Percentiles rank a stretch among this genome's conserved stretches.
These are phyloP conservation scores for Characodon lateralis DNA, from an alignment of 2,797 vertebrate genomes.

Conservation along the genomic window DNA sequence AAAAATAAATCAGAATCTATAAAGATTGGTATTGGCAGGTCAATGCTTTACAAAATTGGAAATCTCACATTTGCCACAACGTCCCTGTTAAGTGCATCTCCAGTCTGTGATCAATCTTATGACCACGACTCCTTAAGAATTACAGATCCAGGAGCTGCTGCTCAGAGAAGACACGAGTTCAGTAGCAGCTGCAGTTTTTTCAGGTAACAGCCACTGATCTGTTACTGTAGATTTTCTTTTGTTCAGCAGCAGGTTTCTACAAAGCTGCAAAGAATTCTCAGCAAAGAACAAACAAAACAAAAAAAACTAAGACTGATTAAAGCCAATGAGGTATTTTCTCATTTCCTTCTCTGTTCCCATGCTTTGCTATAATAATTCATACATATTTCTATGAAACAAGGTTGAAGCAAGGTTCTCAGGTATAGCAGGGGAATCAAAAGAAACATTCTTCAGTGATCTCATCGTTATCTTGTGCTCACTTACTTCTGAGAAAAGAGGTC, in stretches of 20 bases:
- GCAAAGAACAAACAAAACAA: no score
- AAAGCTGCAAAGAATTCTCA: neutral
- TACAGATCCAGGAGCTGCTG: neutral
- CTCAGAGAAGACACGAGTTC: neutral
- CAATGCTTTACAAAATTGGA: neutral
- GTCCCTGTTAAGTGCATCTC: no score
- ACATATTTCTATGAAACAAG: no score
- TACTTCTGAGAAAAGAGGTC: constrained; percentile 99
- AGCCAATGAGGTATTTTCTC: no score
- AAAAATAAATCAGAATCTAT: no score
- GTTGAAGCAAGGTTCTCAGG: no score
- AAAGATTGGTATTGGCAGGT: neutral
- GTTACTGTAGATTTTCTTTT: neutral
- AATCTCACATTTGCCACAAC: neutral
- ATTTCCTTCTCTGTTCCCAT: no score
- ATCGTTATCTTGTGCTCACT: constrained; percentile 32
- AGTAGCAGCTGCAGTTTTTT: neutral
- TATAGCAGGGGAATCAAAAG: neutral
- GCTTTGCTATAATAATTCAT: no score
- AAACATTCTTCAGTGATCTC: neutral
- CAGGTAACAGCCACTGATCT: neutral
- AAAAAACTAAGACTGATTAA: neutral
- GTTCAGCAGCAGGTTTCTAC: neutral
- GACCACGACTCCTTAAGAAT: no score
- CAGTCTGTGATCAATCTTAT: no score